Evolutionary conservation across 2,888 invertebrate species (phyloP), one percentile per base, ranked within the genome.

Genomic region (Cephalotes varians): DNA sequence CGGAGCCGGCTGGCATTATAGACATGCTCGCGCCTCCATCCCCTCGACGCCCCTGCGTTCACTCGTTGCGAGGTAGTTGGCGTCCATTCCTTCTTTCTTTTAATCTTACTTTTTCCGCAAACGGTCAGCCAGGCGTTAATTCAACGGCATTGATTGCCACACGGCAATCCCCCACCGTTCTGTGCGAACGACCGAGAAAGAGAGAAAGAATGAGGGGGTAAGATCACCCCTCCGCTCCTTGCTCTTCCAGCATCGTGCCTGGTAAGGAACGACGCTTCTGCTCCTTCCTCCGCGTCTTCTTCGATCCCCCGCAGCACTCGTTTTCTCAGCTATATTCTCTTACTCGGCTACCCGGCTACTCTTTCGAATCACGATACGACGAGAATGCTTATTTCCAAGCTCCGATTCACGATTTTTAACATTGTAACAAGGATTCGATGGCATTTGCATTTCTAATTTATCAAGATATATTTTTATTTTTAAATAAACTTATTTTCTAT

Each of bases 131-230:
- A 93, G 94, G 94, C 94, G 94, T 94, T 94, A 94, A 94, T 94
- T 94, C 94, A 93, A 92, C 93, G 92, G 94, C 94, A 94, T 94
- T 94, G 94, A 94, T 94, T 94, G 93, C 93, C 93, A 92, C 93
- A 90, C 92, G 93, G 77, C 77, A 93, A 91, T 90, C 91, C 90
- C 90, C 91, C 86, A 85, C 91, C 91, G 82, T 67, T 69, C 71
- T 62, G 62, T 56, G 58, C 69, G 74, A 72, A 62, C 71, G 62
- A 64, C 74, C 56, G 73, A 74, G 54, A 44, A 25, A 49, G 56
- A 81, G 44, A n/a, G n/a, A 58, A 64, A 56, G 18, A 65, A 65
- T 28, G 56, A 65, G 40, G 58, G 60, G 49, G 40, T 37, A 58
- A 81, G 37, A 62, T 25, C 56, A 81, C 74, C 84, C 37, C 84